A percentile compares a stretch with the other conserved stretches of the same genome.
Conservation (phyloP, 2,113 vertebrate genomes). For the Osmerus eperlanus region DNA sequence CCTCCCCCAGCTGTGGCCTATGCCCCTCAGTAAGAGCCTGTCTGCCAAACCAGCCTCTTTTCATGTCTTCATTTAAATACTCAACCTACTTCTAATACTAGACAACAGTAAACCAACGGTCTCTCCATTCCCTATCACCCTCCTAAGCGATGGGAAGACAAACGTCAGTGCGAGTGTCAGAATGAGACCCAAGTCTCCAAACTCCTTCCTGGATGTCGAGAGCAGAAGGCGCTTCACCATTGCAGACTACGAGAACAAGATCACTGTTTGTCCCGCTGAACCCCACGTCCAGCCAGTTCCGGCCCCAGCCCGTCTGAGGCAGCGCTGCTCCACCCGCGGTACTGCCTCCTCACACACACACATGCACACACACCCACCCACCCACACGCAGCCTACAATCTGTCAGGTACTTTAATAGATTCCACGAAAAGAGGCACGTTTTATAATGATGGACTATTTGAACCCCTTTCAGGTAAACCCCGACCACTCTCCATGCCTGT, state of each 20-base stretch:
- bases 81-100: neutral
- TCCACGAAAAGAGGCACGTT: neutral
- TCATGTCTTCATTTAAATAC: neutral
- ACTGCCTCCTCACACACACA: conserved; percentile 28
- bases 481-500: conserved; percentile 95
- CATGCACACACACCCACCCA: neutral
- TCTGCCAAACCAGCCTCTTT: neutral
- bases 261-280: conserved; percentile 66
- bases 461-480: conserved; percentile 78
- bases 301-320: conserved; percentile 77
- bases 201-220: conserved; percentile 85
- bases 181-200: conserved; percentile 80
- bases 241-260: conserved; percentile 67
- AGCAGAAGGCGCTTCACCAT: conserved; percentile 72
- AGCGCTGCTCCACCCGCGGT: conserved; percentile 78
- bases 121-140: conserved; percentile 19
- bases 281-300: conserved; percentile 43
- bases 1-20: conserved; percentile 86
- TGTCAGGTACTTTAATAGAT: no score
- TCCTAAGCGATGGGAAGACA: conserved; percentile 73
- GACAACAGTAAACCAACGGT: no score
- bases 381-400: neutral
- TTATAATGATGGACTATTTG: neutral
- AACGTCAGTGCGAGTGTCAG: conserved; percentile 61
- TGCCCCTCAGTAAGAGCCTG: conserved; percentile 74